A percentile compares a stretch with the other conserved stretches of the same genome.
phyloP scores from a whole-genome alignment of 2,797 vertebrate species.

The Nyctalus aviator region DNA sequence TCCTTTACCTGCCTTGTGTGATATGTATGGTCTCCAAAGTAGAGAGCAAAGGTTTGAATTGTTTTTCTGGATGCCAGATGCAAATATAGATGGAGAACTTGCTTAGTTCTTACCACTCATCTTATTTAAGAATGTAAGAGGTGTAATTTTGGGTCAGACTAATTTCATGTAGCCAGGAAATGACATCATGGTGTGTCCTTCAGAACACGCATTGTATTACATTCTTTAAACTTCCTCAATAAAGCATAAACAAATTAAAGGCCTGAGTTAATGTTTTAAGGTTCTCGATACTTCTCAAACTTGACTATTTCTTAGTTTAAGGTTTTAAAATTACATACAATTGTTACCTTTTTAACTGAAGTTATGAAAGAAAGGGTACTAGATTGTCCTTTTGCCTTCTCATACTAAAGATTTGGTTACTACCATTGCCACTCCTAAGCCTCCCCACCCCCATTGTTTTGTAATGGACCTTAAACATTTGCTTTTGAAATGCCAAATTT shows the following conservation, averaged over 20 bases:
- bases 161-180: background rate
- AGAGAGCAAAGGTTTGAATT: background rate
- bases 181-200: background rate
- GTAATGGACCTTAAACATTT: background rate
- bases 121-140: background rate
- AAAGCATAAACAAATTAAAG: background rate
- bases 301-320: background rate
- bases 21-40: background rate
- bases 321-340: background rate
- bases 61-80: background rate
- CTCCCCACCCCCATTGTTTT: background rate
- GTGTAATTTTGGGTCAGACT: background rate
- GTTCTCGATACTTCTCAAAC: background rate
- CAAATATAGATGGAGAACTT: background rate
- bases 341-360: background rate
- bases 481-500: background rate
- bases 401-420: background rate
- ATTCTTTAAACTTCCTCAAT: background rate
- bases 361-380: background rate
- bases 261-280: background rate
- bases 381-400: constrained; percentile 1
- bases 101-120: background rate
- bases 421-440: background rate
- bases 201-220: background rate
- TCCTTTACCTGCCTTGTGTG: background rate